Percentiles rank a stretch among this genome's conserved stretches.
phyloP scores from a whole-genome alignment of 2,888 invertebrate genomes.

The Panzeria rudis region DNA sequence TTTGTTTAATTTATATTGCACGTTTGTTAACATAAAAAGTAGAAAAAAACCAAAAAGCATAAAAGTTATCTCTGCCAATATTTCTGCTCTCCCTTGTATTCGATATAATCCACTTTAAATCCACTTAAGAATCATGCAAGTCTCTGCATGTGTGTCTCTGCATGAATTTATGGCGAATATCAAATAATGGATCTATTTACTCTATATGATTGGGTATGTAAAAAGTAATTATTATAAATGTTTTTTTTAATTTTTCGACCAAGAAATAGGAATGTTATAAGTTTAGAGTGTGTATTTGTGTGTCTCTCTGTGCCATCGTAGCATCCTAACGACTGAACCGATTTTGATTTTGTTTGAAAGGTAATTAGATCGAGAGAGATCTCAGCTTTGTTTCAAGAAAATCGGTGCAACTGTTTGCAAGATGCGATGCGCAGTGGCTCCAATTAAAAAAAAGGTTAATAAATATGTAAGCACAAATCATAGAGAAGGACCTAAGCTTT shows the following conservation, averaged over 20 bases:
- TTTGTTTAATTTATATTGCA: conserved; percentile 38
- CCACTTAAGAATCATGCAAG: conserved; percentile 19
- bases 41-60: conserved; percentile 14
- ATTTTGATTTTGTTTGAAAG: too few relatives aligned
- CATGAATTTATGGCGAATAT: conserved; percentile 8
- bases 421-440: too few relatives aligned
- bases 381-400: too few relatives aligned
- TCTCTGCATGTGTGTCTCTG: neutral
- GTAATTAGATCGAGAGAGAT: too few relatives aligned
- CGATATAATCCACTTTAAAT: conserved; percentile 32
- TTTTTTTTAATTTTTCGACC: neutral
- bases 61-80: conserved; percentile 14
- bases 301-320: too few relatives aligned
- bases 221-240: neutral
- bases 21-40: conserved; percentile 31
- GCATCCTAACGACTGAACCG: too few relatives aligned
- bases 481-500: too few relatives aligned
- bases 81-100: neutral
- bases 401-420: too few relatives aligned
- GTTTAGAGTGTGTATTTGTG: too few relatives aligned
- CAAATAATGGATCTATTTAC: conserved; percentile 78
- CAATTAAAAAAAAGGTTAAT: too few relatives aligned
- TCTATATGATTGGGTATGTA: conserved; percentile 80
- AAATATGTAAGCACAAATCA: too few relatives aligned
- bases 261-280: too few relatives aligned